These are phyloP conservation scores for Irena cyanogastra DNA, from an alignment of 2,113 vertebrate genomes.

Conservation along the genomic window DNA sequence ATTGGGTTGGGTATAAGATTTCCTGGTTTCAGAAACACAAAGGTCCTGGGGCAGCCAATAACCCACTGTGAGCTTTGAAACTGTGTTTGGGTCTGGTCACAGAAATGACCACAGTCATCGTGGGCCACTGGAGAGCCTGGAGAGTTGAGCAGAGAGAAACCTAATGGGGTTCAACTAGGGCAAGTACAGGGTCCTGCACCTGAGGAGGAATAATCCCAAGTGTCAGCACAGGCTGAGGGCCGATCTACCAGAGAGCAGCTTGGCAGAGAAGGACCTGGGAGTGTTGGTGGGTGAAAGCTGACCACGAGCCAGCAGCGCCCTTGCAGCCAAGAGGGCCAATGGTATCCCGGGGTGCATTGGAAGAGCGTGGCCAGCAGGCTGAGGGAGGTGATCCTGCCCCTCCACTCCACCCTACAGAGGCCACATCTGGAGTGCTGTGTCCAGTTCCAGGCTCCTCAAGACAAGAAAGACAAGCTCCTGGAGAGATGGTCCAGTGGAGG, in stretches of 20 bases:
- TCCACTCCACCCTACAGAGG: neutral
- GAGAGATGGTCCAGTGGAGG: neutral
- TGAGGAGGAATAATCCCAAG: neutral
- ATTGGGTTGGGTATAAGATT: neutral
- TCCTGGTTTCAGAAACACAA: neutral
- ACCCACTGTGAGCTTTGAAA: neutral
- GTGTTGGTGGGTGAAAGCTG: neutral
- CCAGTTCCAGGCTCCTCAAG: neutral
- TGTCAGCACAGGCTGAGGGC: neutral
- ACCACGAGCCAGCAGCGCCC: accelerated
- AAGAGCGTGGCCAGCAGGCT: neutral
- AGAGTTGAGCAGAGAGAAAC: accelerated
- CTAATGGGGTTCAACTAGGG: neutral
- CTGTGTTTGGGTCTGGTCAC: neutral
- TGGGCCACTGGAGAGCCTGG: neutral
- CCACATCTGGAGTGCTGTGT: neutral
- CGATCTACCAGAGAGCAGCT: neutral
- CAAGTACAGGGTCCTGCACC: neutral
- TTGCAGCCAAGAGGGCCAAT: neutral
- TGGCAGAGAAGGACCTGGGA: neutral
- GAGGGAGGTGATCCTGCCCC: neutral
- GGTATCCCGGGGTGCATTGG: neutral
- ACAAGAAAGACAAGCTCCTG: neutral
- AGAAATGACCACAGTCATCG: accelerated
- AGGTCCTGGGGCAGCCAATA: accelerated